Evolutionary conservation across 2,113 vertebrate genomes (phyloP), one percentile per base, ranked within the genome.

Genomic region (Barnardius zonarius): DNA sequence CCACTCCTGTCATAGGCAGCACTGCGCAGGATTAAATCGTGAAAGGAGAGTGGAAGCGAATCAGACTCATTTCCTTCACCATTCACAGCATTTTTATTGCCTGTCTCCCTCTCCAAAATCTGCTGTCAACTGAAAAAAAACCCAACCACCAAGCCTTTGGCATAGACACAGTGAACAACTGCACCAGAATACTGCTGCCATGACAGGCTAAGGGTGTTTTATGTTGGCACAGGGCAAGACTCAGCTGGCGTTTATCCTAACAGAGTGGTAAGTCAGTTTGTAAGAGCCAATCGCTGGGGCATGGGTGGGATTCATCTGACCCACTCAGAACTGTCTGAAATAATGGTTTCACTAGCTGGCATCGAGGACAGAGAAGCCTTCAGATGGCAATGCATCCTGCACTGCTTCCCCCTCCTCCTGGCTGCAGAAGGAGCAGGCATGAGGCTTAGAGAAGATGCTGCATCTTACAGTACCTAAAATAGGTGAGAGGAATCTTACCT

Each of bases 31-130:
- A 97, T 94, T 94, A 93, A 96, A 92, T 89, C 0, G 49, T 94
- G 80, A 95, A 94, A 96, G 86, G 86, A 96, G 88, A 94, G 93
- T 94, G 92, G 86, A 94, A 96, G 76, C 88, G 83, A 94, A 86
- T 95, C 92, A 96, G 92, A 93, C 86, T 95, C 74, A 91, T 94
- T 96, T 95, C 93, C 92, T 95, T 89, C 77, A 76, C 83, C 73
- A 88, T 88, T 92, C 81, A 87, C 83, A 88, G 92, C 81, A 76
- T 79, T 94, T 93, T 92, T 92, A 95, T 69, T 95, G 95, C 92
- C 54, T 66, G 62, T 52, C 70, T 96, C 81, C 59, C 86, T 92
- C 73, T 88, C 66, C 1, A 1, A 86, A 81, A 90, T 95, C 89
- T 93, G 88, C 88, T 87, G 66, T 87, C 90, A 92, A 76, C 77